Base-by-base conservation (phyloP, 2,888 invertebrate genomes). In the Acheta domesticus region DNA sequence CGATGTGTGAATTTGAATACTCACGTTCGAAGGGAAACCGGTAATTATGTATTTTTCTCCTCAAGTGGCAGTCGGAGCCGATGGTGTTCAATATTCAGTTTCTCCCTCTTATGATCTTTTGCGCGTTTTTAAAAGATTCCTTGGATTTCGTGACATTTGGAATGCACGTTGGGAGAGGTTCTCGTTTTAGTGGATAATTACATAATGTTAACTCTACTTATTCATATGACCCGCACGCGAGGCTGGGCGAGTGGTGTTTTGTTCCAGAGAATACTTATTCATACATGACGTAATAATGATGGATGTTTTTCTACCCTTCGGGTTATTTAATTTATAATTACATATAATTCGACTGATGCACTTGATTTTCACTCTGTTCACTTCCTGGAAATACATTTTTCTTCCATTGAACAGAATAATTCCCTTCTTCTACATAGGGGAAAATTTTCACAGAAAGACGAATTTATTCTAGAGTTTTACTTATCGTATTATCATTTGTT, bases 111-210 rank as follows among this genome's bases (percentile, higher is more conserved):
- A 16, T n/a, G 62, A 62, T 62, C 62, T 62, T 62, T n/a, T 62
- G 14, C 62, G 62, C 62, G n/a, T 62, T 62, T 62, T 62, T 16
- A n/a, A 62, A 62, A n/a, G 62, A 62, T 62, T 62, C 62, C n/a
- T 62, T 62, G n/a, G 62, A 62, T n/a, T 62, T 62, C 62, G 62
- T 62, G 62, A 62, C 62, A 62, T 62, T 62, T 62, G 14, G 62
- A n/a, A 62, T 62, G 62, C 62, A 62, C 8, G 62, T n/a, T 19
- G 62, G 16, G n/a, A n/a, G 62, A 62, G n/a, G 62, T n/a, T 62
- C 14, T 62, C 16, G 14, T 62, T 62, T 62, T 19, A 62, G 62
- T 4, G 8, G 62, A 62, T 62, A 62, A 62, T 62, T 62, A 62
- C 62, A 62, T 62, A 62, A 62, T 62, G 16, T 62, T 14, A n/a